These are phyloP conservation scores for Macroglossus sobrinus DNA, from an alignment of 2,113 vertebrate species.

Conservation along the genomic window DNA sequence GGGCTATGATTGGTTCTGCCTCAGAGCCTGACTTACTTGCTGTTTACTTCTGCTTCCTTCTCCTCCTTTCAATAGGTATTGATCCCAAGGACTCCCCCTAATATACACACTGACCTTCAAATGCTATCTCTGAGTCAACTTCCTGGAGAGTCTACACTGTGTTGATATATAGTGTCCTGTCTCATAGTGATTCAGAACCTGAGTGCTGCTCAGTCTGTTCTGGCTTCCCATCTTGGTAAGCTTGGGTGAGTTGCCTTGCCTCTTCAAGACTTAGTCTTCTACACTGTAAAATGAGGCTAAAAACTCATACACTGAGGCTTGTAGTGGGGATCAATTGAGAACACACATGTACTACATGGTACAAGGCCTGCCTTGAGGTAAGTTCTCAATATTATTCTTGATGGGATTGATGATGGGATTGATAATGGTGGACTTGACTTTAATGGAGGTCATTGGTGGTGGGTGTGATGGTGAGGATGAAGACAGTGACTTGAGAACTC, in stretches of 20 bases:
- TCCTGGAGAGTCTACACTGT: background rate
- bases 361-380: background rate
- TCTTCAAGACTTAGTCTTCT: background rate
- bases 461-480: background rate
- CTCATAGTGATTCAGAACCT: background rate
- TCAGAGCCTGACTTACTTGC: background rate
- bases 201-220: background rate
- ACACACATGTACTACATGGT: no score
- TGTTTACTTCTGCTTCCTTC: background rate
- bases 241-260: background rate
- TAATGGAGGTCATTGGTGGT: no score
- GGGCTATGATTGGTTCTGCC: background rate
- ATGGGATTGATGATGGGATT: background rate
- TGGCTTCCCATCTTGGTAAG: background rate
- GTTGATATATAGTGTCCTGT: background rate
- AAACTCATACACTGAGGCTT: background rate
- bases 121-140: background rate
- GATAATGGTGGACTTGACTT: background rate
- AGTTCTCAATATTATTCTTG: background rate
- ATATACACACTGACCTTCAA: background rate
- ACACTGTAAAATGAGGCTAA: background rate
- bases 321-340: background rate
- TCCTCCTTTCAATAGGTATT: background rate
- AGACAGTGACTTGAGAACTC: background rate
- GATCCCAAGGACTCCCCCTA: no score